Evolutionary conservation across 2,113 vertebrate species (phyloP), one percentile per base, ranked within the genome.

Genomic region (Ammodytes dubius): DNA sequence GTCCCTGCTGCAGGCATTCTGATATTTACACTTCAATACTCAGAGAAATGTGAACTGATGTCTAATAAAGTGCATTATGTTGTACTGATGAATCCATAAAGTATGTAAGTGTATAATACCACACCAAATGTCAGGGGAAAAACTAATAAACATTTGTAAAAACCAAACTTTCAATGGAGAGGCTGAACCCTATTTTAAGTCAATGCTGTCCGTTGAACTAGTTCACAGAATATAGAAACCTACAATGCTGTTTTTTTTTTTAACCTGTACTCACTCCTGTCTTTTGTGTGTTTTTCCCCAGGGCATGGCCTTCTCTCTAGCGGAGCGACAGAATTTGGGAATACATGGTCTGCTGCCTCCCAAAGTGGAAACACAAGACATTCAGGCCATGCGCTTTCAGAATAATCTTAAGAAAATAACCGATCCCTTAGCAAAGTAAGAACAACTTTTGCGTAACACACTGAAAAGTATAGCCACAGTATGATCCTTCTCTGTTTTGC

Each of bases 221-320:
- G 7, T 39, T 52, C 42, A 40, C n/a, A 37, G 10, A 63, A 46
- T 13, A 1, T 65, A 19, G 14, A 47, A 59, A 3, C 2, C 47
- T 45, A 19, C 3, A 66, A 27, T 27, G 27, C 27, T 27, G 27
- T 72, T 63, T 1, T 50, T 13, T 10, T 39, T 5, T 17, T 63
- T 14, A 37, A 40, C 5, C 5, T 17, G 27, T 27, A 3, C 27
- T 79, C 10, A 67, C 54, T 27, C 6, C 15, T 69, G 7, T 56
- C 27, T 13, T 11, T 72, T 39, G 4, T 84, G n/a, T 82, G 14
- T 70, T 53, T 69, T 39, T 74, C 13, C 5, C 15, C 89, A 99
- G 98, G 98, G 98, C 6, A 99, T 99, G 98, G 98, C 98, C n/a
- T 99, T 99, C 76, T 95, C 96, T 0, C 79, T 99, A 3, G 89